Base-by-base conservation (phyloP, 2,888 invertebrate genomes). In the Plusia festucae region DNA sequence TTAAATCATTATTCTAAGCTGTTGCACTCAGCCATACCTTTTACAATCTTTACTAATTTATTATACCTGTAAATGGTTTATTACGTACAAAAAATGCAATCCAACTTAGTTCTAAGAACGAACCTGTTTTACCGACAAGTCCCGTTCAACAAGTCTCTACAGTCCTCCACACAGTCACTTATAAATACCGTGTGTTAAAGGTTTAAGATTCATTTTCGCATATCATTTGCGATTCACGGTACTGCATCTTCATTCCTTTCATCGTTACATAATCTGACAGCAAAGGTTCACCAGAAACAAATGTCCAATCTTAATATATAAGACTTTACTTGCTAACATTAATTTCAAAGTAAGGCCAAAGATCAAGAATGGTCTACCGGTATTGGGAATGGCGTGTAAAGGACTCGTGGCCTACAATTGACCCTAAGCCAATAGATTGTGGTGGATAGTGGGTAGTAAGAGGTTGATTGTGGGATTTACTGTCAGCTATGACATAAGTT, bases 311-410 rank as follows among this genome's bases (percentile, higher is more conserved):
- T 20, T 30, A 16, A 62, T 34, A 54, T 58, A 71, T 61, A 56
- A 54, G 32, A 52, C 44, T 70, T 60, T 70, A 70, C 74, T 54
- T 74, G 16, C 57, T 1, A 16, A 27, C 44, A 74, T 16, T 7
- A 30, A 70, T 70, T 61, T 60, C 60, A 58, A 60, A 70, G 16
- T 44, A 13, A 60, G 60, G 70, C 54, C 54, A 70, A 70, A 70
- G 74, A 70, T 49, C 46, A 49, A 40, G 40, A 40, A 40, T 40
- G n/a, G 40, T n/a, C 40, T 40, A 40, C 40, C 40, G 40, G 40
- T 40, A 40, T 40, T 40, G n/a, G 40, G 15, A n/a, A 40, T 40
- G 40, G 40, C 40, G n/a, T n/a, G 40, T 40, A n/a, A 40, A n/a
- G n/a, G 40, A n/a, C 40, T 18, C 11, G 16, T n/a, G 46, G 18